A percentile compares a stretch with the other conserved stretches of the same genome.
phyloP scores from a whole-genome alignment of 2,797 vertebrate species.

The Podarcis lilfordi region DNA sequence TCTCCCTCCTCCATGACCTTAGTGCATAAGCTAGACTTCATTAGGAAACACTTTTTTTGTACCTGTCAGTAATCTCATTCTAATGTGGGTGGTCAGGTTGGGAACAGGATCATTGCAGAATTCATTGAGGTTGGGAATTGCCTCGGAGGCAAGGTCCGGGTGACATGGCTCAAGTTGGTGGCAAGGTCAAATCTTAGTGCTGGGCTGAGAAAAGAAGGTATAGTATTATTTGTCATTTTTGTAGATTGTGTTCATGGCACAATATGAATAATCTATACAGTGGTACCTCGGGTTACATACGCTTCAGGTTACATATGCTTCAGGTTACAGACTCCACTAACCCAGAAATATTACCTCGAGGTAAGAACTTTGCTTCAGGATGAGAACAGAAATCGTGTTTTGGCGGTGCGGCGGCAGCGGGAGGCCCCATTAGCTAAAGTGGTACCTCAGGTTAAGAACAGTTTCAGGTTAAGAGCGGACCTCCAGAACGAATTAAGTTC shows the following conservation, averaged over 20 bases:
- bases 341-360: no score
- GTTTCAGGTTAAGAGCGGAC: no score
- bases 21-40: conserved; percentile 72
- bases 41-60: conserved; percentile 68
- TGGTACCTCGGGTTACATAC: no score
- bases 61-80: conserved; percentile 64
- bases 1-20: conserved; percentile 72
- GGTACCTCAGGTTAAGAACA: no score
- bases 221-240: background rate
- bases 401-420: accelerated
- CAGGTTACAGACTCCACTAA: no score
- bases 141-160: background rate
- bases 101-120: conserved; percentile 11
- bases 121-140: background rate
- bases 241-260: background rate
- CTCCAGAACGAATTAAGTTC: no score
- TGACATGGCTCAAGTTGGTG: background rate
- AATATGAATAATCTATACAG: background rate
- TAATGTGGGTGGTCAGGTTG: conserved; percentile 24
- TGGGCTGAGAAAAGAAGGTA: background rate
- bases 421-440: no score
- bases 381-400: no score
- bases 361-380: no score
- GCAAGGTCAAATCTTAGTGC: background rate
- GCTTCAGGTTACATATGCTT: no score